Evolutionary conservation across 2,113 vertebrate genomes (phyloP), one percentile per base, ranked within the genome.

Genomic region (Hyperopisus bebe): DNA sequence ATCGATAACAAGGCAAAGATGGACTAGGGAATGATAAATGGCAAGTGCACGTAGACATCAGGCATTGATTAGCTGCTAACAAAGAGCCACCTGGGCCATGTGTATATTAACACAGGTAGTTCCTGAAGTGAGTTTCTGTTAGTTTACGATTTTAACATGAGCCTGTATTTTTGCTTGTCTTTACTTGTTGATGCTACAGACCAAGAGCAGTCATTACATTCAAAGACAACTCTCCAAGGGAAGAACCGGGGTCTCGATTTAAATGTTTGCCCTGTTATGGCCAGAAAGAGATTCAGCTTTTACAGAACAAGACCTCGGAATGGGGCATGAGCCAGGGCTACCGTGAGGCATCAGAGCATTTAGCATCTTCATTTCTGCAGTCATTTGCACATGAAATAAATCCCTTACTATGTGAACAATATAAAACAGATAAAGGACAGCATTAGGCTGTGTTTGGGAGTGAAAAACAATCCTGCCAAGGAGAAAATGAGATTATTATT

Each of bases 141-240:
- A 39, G 0, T 42, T 42, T 80, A 80, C 35, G 0, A 39, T 80
- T 1, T 80, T 58, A 27, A 39, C 51, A 88, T 15, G 62, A 88
- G 66, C 47, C 70, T 35, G 74, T 89, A 77, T 89, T 55, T 83
- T 74, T 51, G 74, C 88, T 8, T 42, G 47, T 82, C 74, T 58
- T 83, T 89, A 27, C 50, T 82, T 42, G 88, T 44, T 83, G 74
- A 86, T 47, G 70, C 24, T 47, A 31, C 5, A 90, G 74, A 66
- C 55, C n/a, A 27, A 44, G 21, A 48, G 84, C 53, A 62, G 83
- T 47, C 44, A 55, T 86, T 89, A 15, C 42, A 62, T 48, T 86
- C 44, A 58, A 58, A 80, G n/a, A 39, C 53, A 86, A 9, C 46
- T 58, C 89, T 90, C 31, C 83, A 74, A 42, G 27, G 55, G 24